These are phyloP conservation scores for Melierax canorus DNA, from an alignment of 2,113 vertebrate genomes.

Conservation along the genomic window DNA sequence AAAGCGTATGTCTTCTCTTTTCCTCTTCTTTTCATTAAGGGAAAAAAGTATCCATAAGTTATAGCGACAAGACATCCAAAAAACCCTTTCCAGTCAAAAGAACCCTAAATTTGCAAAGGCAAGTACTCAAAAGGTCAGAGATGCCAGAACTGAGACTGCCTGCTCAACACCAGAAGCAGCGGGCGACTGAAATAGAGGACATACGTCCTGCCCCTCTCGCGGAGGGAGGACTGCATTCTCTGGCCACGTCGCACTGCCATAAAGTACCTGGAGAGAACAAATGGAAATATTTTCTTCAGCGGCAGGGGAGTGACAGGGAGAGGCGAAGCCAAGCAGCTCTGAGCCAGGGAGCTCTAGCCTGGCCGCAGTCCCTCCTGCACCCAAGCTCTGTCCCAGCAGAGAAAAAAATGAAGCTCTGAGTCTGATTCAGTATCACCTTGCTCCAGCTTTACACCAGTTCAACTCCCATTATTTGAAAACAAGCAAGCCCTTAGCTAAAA, in stretches of 20 bases:
- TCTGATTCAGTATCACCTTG: not conserved
- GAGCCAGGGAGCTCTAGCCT: not conserved
- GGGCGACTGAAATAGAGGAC: not conserved
- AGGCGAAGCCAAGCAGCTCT: not conserved
- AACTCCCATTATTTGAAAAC: not conserved
- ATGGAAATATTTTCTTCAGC: slow-evolving; percentile 40
- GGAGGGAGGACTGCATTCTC: not conserved
- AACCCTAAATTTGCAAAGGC: not conserved
- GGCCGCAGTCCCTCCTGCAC: not conserved
- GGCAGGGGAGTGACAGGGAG: not conserved
- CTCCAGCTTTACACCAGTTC: not conserved
- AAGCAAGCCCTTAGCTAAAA: not conserved
- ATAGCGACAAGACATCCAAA: not conserved
- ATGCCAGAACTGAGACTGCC: not conserved
- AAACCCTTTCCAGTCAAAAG: not conserved
- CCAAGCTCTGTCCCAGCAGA: not conserved
- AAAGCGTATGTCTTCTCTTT: not conserved
- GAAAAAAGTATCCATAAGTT: not conserved
- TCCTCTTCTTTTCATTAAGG: not conserved
- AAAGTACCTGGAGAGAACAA: slow-evolving; percentile 56
- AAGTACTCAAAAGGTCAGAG: not conserved
- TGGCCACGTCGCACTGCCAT: not conserved
- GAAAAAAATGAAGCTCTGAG: fast-evolving
- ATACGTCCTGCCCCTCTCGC: not conserved
- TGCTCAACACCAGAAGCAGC: not conserved